Percentiles rank a stretch among this genome's conserved stretches.
Evolutionary conservation across 2,113 vertebrate genomes (phyloP).

Genomic region (Piprites chloris): DNA sequence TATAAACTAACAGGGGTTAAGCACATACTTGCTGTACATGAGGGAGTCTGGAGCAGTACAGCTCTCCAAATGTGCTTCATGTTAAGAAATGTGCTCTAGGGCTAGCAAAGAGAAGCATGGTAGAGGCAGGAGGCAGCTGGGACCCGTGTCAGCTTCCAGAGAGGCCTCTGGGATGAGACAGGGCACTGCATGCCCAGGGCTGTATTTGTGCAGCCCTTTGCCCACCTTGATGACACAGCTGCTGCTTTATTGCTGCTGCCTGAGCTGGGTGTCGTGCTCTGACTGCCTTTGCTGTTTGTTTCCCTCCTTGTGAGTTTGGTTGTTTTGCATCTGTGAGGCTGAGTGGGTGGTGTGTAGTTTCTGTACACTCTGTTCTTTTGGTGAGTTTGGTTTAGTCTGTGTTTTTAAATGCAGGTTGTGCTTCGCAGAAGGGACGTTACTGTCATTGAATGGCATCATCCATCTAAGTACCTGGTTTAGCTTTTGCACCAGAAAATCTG

Average conservation of each 20-base stretch:
- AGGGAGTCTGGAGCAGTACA: background rate
- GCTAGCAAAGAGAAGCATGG: background rate
- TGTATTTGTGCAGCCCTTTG: background rate
- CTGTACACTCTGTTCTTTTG: conserved; percentile 18
- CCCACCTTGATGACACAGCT: background rate
- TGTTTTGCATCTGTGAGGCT: conserved; percentile 14
- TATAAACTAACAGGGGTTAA: background rate
- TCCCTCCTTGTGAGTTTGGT: background rate
- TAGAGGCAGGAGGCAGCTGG: background rate
- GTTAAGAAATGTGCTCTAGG: background rate
- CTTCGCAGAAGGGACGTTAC: background rate
- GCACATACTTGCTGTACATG: fast-evolving
- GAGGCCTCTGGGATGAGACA: fast-evolving
- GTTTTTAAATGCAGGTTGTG: background rate
- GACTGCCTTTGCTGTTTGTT: background rate
- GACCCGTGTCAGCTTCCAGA: background rate
- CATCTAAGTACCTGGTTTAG: background rate
- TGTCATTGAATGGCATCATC: background rate
- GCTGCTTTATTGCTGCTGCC: background rate
- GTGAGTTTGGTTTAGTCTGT: background rate
- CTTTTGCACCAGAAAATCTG: background rate
- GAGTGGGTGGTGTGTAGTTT: conserved; percentile 21
- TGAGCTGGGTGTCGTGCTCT: background rate
- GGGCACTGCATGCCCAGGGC: background rate
- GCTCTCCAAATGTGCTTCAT: background rate